Base-by-base conservation (phyloP, 2,888 invertebrate species). In the Erynnis tages region DNA sequence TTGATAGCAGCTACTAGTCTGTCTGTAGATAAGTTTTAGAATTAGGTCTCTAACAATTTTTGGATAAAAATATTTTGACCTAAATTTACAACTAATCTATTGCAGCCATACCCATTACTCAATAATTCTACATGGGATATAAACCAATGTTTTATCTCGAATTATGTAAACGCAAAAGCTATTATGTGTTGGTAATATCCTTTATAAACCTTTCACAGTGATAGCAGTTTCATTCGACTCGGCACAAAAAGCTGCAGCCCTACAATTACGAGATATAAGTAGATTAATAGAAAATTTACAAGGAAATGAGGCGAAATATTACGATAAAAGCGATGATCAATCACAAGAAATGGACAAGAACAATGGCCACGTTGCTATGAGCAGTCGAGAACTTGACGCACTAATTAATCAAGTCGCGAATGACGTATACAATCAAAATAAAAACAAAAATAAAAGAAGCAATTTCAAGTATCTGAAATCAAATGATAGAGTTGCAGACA, bases 211-310 rank as follows among this genome's bases (percentile, higher is more conserved):
- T 21, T 30, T 40, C 5, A 29, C 48, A 48, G 48, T 21, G 1
- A 23, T 23, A 19, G 14, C 10, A 19, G n/a, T 47, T 14, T 2
- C 23, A 13, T 40, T 30, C 8, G 23, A 30, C 0, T 13, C 23
- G 4, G 10, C 16, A 2, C 21, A 32, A 32, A 14, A 10, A 14
- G 8, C 40, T 16, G 16, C 40, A 8, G 40, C 40, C 16, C 30
- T 48, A 30, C 21, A 48, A 48, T 32, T 48, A 11, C 25, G 25
- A n/a, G 49, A 41, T 16, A 17, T 49, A 41, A 49, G 32, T 23
- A 41, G 17, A 21, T 40, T 49, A 16, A 32, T 49, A 40, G 40
- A 40, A 17, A 32, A 25, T 25, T 19, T 49, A 41, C 40, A 49
- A 16, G 40, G 6, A 49, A 38, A 34, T 41, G 49, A 25, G 10